Evolutionary conservation across 2,797 vertebrate species (phyloP).

Genomic region (Diplodus puntazzo): DNA sequence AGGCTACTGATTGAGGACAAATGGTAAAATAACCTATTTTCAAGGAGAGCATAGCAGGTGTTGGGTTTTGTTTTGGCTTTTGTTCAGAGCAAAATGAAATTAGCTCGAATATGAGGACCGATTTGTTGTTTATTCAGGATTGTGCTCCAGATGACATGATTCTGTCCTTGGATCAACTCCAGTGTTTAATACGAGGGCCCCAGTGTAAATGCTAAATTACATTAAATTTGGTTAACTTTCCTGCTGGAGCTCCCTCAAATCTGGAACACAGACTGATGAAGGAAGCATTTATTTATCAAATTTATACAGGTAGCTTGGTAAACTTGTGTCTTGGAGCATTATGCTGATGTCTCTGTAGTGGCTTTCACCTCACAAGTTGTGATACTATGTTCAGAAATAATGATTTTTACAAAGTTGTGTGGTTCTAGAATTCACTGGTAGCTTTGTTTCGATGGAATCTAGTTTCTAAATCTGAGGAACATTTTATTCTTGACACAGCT

Average conservation of each 20-base stretch:
- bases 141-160: not conserved
- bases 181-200: not conserved
- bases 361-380: not conserved
- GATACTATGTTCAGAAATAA: not conserved
- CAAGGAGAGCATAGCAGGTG: not conserved
- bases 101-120: not conserved
- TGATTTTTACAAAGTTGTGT: not conserved
- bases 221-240: not conserved
- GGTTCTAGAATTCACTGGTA: not conserved
- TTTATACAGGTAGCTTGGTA: not conserved
- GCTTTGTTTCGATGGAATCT: not conserved
- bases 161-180: not conserved
- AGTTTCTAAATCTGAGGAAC: not conserved
- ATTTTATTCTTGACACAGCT: not conserved
- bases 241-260: not conserved
- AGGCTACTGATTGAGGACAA: not conserved
- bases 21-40: not conserved
- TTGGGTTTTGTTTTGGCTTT: not conserved
- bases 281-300: not conserved
- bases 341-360: not conserved
- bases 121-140: slow-evolving; percentile 4
- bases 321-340: not conserved
- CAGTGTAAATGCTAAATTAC: not conserved
- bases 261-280: not conserved
- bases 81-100: not conserved